A percentile compares a stretch with the other conserved stretches of the same genome.
phyloP scores from a whole-genome alignment of 1,140 invertebrate genomes.

The Gonatopus flavifemur region DNA sequence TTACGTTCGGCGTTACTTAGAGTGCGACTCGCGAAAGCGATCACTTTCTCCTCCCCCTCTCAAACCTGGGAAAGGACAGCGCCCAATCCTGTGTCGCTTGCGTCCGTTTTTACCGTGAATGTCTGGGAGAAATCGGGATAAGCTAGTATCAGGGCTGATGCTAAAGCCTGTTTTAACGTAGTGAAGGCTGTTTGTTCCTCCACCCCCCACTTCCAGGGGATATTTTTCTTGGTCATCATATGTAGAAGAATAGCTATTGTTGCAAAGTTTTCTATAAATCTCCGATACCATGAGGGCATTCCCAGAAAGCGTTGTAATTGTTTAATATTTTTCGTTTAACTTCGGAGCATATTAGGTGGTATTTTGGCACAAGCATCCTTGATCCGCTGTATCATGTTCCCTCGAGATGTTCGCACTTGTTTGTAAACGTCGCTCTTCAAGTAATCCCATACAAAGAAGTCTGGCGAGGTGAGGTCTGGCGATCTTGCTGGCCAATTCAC shows the following conservation, averaged over 20 bases:
- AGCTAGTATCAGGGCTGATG: neutral
- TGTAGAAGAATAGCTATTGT: neutral
- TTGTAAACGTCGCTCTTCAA: too few relatives aligned
- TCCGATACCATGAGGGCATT: neutral
- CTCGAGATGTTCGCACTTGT: too few relatives aligned
- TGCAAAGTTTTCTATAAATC: neutral
- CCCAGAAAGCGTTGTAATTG: too few relatives aligned
- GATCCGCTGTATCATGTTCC: too few relatives aligned
- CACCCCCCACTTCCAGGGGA: neutral
- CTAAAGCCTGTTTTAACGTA: neutral
- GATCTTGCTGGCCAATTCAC: too few relatives aligned
- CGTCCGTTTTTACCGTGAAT: conserved; percentile 4
- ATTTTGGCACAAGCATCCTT: too few relatives aligned
- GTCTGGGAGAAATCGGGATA: neutral
- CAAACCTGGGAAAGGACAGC: conserved; percentile 3
- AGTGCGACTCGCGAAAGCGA: conserved; percentile 42
- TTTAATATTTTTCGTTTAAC: too few relatives aligned
- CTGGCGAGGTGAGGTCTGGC: too few relatives aligned
- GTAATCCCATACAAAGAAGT: too few relatives aligned
- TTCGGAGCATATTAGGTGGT: too few relatives aligned
- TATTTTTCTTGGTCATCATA: neutral
- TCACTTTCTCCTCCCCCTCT: conserved; percentile 28
- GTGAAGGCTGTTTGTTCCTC: conserved; percentile 1
- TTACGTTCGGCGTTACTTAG: conserved; percentile 49
- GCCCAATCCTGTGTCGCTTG: conserved; percentile 6